These are phyloP conservation scores for Crenuchus spilurus DNA, from an alignment of 2,797 vertebrate species.

Conservation along the genomic window DNA sequence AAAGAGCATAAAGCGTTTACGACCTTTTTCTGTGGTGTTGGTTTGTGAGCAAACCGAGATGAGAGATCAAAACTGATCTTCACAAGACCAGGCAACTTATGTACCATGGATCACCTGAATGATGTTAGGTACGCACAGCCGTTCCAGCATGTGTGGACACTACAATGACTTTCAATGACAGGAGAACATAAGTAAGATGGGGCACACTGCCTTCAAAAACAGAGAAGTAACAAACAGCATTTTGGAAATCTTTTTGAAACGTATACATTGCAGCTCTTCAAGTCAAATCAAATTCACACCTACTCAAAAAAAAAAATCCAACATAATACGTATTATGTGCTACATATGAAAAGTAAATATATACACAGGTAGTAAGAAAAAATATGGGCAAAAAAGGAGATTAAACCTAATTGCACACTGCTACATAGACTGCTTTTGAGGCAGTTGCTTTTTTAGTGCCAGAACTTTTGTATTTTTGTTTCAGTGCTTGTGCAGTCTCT, in stretches of 20 bases:
- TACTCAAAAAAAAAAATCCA: conserved; percentile 72
- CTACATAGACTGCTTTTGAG: conserved; percentile 97
- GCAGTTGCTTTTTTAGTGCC: conserved; percentile 89
- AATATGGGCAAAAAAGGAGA: conserved; percentile 76
- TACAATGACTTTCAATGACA: conserved; percentile 49
- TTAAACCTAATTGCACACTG: conserved; percentile 95
- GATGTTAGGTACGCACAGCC: conserved; percentile 57
- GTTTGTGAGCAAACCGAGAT: conserved; percentile 20
- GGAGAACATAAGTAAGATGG: conserved; percentile 48
- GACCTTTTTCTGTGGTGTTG: background rate
- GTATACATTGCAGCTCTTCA: conserved; percentile 79
- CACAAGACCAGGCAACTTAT: conserved; percentile 12
- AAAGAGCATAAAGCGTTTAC: background rate
- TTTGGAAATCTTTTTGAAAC: conserved; percentile 76
- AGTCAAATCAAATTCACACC: conserved; percentile 83
- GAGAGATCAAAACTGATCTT: conserved; percentile 9
- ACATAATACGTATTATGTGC: conserved; percentile 80
- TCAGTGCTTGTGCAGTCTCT: conserved; percentile 92
- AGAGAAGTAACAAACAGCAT: conserved; percentile 71
- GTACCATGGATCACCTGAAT: conserved; percentile 74
- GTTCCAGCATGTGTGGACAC: conserved; percentile 60
- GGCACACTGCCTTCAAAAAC: conserved; percentile 61
- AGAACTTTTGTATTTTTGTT: conserved; percentile 92
- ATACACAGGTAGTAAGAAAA: conserved; percentile 83
- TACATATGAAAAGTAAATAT: conserved; percentile 80